Evolutionary conservation across 2,113 vertebrate species (phyloP).

Genomic region (Setophaga petechia): DNA sequence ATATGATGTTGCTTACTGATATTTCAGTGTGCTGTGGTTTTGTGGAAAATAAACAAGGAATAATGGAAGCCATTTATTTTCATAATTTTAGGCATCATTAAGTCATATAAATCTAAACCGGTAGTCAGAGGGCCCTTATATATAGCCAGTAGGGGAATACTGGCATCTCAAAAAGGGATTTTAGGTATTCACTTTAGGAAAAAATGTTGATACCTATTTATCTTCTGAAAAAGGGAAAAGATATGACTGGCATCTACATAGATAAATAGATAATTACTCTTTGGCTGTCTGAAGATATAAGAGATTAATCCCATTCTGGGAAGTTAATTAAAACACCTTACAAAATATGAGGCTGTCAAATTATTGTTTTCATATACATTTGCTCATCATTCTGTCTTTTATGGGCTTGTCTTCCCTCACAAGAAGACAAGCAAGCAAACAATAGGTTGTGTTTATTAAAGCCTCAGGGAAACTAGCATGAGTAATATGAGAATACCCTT

Average conservation of each 20-base stretch:
- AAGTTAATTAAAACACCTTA: constrained; percentile 40
- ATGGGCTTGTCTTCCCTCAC: background rate
- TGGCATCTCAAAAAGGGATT: background rate
- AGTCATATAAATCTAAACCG: background rate
- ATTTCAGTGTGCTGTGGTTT: background rate
- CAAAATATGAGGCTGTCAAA: background rate
- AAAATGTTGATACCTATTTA: background rate
- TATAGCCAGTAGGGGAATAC: background rate
- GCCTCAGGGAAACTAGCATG: background rate
- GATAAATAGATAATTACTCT: constrained; percentile 13
- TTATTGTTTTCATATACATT: background rate
- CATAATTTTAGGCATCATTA: background rate
- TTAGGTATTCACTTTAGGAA: background rate
- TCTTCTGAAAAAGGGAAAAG: background rate
- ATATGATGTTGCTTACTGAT: background rate
- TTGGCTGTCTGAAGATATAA: background rate
- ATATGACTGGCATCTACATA: background rate
- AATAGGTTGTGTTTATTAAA: background rate
- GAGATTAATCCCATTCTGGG: background rate
- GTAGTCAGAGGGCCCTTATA: background rate
- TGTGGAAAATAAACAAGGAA: background rate
- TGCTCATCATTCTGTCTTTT: background rate
- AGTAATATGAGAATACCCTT: background rate
- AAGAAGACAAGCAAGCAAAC: background rate
- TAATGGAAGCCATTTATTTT: background rate